phyloP scores from a whole-genome alignment of 2,888 invertebrate genomes.

The Schrankia costaestrigalis region DNA sequence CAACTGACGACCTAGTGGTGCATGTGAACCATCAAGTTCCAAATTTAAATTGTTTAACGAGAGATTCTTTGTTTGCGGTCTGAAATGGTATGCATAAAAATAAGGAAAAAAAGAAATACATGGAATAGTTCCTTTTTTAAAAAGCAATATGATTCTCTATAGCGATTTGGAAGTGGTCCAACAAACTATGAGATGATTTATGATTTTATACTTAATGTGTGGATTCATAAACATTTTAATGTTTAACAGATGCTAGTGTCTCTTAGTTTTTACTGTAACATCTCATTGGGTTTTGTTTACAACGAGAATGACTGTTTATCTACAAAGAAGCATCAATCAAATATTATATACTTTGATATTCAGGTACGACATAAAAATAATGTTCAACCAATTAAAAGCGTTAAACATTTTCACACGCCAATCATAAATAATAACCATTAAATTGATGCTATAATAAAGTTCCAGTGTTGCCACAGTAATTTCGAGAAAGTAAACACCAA shows the following conservation, averaged over 20 bases:
- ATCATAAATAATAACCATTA: slow-evolving; percentile 64
- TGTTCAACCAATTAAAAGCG: slow-evolving; percentile 45
- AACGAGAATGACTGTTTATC: no score
- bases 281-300: not conserved
- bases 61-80: slow-evolving; percentile 58
- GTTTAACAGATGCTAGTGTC: slow-evolving; percentile 12
- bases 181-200: slow-evolving; percentile 38
- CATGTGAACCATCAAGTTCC: slow-evolving; percentile 59
- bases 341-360: slow-evolving; percentile 26
- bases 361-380: slow-evolving; percentile 40
- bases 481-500: slow-evolving; percentile 51
- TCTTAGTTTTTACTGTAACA: not conserved
- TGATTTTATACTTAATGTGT: slow-evolving; percentile 30
- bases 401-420: slow-evolving; percentile 63
- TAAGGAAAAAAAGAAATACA: slow-evolving; percentile 17
- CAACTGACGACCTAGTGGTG: slow-evolving; percentile 55
- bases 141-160: slow-evolving; percentile 21
- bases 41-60: slow-evolving; percentile 58
- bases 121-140: slow-evolving; percentile 9
- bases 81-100: slow-evolving; percentile 47
- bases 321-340: slow-evolving; percentile 32
- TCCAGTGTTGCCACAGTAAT: slow-evolving; percentile 44
- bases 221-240: slow-evolving; percentile 32
- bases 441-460: slow-evolving; percentile 55
- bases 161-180: slow-evolving; percentile 45